A percentile compares a stretch with the other conserved stretches of the same genome.
Evolutionary conservation across 2,797 vertebrate genomes (phyloP).

Genomic region (Bradypodion pumilum): DNA sequence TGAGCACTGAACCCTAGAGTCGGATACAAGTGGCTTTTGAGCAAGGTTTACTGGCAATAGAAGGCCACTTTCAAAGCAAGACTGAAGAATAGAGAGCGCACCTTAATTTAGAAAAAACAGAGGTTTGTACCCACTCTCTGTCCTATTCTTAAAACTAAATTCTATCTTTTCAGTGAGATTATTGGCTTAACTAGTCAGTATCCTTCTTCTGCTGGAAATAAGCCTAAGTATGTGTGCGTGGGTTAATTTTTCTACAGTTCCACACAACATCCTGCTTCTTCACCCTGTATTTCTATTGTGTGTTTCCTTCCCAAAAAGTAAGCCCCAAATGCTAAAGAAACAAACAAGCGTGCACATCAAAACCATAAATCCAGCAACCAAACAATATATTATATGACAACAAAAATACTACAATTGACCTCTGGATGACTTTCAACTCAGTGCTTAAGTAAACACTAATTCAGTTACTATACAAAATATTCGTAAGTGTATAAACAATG

Average conservation of each 20-base stretch:
- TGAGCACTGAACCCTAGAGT: no score
- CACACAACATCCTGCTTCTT: background rate
- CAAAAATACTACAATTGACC: background rate
- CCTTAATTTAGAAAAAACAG: background rate
- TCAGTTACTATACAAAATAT: background rate
- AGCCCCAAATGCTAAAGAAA: background rate
- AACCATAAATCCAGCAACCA: background rate
- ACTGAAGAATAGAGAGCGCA: background rate
- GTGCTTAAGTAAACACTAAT: background rate
- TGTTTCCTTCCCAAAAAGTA: background rate
- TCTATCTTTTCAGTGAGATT: background rate
- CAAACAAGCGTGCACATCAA: background rate
- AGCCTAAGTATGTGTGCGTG: background rate
- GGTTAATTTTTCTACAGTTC: background rate
- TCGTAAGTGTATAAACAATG: background rate
- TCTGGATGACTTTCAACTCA: background rate
- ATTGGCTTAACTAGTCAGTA: background rate
- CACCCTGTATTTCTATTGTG: background rate
- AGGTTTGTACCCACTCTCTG: fast-evolving
- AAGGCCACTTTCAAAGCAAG: background rate
- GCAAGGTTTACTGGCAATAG: background rate
- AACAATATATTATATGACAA: background rate
- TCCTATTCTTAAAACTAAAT: background rate
- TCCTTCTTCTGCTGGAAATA: background rate
- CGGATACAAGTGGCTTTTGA: no score